Evolutionary conservation across 2,797 vertebrate genomes (phyloP).

Genomic region (Sus cebifrons): DNA sequence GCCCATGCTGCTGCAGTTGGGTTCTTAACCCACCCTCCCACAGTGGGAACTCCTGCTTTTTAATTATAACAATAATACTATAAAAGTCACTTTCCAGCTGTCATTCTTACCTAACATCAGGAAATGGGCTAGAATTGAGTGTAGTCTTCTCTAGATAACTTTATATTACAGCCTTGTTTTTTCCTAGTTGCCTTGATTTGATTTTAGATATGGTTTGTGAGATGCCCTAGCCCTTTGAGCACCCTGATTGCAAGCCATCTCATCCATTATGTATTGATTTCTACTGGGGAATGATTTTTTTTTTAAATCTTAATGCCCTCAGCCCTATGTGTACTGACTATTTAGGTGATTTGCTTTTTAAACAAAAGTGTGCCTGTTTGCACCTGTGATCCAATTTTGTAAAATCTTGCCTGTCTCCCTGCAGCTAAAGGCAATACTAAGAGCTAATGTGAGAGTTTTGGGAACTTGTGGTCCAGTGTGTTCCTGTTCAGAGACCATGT

Average conservation of each 20-base stretch:
- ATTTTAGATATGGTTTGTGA: conserved; percentile 25
- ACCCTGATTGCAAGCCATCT: neutral
- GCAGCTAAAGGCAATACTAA: conserved; percentile 19
- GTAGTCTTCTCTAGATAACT: conserved; percentile 55
- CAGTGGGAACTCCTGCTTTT: neutral
- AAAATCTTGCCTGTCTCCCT: neutral
- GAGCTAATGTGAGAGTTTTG: conserved; percentile 17
- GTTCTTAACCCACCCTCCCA: too few species aligned
- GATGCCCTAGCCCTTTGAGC: neutral
- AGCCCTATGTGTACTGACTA: neutral
- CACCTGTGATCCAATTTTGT: neutral
- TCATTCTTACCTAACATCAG: neutral
- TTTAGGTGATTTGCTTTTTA: neutral
- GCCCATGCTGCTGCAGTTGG: too few species aligned
- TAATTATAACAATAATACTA: neutral
- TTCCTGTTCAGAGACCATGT: neutral
- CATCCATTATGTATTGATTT: neutral
- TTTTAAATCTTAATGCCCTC: conserved; percentile 21
- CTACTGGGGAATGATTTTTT: neutral
- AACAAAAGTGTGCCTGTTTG: neutral
- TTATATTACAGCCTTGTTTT: neutral
- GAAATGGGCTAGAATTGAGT: conserved; percentile 37
- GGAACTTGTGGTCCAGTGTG: neutral
- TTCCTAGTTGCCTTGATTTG: conserved; percentile 27
- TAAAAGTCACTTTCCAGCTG: neutral